Conservation (phyloP, 2,113 vertebrate genomes). For the Hyaena hyaena region DNA sequence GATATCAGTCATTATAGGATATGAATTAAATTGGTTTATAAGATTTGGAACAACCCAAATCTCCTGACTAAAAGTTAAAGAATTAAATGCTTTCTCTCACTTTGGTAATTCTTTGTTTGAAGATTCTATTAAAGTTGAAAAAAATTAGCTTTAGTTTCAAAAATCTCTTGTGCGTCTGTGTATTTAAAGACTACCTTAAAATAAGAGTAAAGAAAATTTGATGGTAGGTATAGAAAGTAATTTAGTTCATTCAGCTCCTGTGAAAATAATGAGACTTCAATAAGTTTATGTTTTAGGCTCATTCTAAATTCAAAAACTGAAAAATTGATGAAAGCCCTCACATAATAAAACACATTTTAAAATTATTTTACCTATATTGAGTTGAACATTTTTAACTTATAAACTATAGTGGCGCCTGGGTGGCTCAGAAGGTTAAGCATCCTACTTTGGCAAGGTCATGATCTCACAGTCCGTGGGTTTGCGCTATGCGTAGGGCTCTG, state of each 20-base stretch:
- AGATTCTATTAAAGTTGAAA: background rate
- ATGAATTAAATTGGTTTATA: background rate
- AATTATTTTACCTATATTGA: background rate
- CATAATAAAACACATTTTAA: background rate
- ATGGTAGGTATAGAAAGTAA: background rate
- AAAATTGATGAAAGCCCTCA: background rate
- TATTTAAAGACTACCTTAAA: background rate
- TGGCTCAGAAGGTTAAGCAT: no score
- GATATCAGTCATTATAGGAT: background rate
- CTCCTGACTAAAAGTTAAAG: background rate
- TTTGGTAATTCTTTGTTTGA: background rate
- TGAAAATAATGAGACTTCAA: background rate
- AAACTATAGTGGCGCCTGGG: background rate
- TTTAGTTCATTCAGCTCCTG: background rate
- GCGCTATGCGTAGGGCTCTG: no score
- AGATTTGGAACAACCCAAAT: background rate
- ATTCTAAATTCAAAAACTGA: slow-evolving; percentile 34
- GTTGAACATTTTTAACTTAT: background rate
- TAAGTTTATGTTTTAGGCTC: background rate
- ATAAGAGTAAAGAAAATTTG: background rate
- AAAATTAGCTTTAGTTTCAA: background rate
- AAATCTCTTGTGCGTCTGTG: background rate
- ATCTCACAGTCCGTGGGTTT: no score
- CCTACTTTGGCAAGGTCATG: no score
- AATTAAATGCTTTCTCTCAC: background rate